Base-by-base conservation (phyloP, 2,888 invertebrate species). In the Osedax fenrisi region DNA sequence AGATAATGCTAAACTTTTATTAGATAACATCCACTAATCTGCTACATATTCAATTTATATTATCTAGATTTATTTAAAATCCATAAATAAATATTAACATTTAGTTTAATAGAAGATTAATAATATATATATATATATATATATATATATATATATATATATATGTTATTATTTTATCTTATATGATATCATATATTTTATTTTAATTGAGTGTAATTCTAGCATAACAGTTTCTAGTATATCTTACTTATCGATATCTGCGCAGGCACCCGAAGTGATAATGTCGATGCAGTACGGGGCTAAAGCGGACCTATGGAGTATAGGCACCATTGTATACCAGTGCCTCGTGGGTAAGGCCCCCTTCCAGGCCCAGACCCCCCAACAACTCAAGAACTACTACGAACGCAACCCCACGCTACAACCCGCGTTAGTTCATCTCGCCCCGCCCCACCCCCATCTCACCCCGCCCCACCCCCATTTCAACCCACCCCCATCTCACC, bases 281-380 rank as follows among this genome's bases (percentile, higher is more conserved):
- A 97, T 98, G 96, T 96, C 96, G 1, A 86, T 94, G 77, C 93
- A 96, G 83, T 98, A 98, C 84, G 95, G 95, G 86, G 96, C 95
- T 74, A 98, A 98, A 87, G 98, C 98, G 10, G 98, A 98, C 87
- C 88, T 98, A 76, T 98, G 98, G 97, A 96, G 96, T 79, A 88
- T 98, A 80, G 98, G 98, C 74, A 98, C 97, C 22, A 99, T 99
- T 81, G 92, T 98, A 76, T 96, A 92, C 86, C 95, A 96, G 86
- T 98, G 98, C 86, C 88, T 99, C 78, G 96, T 95, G 26, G 96
- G 97, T 77, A 94, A 94, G 86, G 98, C 98, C 59, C 98, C 98
- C 27, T 99, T 99, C 86, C 91, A 92, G 86, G 98, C 98, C 67
- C 91, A 92, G 81, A 96, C 95, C 22, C 98, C 98, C 17, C 95